Percentiles rank a stretch among this genome's conserved stretches.
Conservation (phyloP, 2,888 invertebrate genomes). For the Xanthia icteritia region DNA sequence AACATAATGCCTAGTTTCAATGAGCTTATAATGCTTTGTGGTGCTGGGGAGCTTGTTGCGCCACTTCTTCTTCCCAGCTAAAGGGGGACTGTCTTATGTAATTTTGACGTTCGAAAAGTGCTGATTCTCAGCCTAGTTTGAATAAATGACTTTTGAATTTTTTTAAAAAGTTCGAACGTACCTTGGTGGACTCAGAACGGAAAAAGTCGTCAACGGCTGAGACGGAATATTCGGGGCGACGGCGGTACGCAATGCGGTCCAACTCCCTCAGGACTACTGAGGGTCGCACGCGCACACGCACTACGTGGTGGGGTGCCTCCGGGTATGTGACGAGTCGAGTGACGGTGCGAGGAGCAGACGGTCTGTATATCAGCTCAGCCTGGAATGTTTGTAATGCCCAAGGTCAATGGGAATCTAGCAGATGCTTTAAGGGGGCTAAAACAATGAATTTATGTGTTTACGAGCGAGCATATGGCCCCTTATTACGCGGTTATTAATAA, state of each 20-base stretch:
- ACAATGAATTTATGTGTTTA: conserved; percentile 34
- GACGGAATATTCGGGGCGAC: conserved; percentile 91
- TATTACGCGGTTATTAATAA: conserved; percentile 25
- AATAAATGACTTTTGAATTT: no score
- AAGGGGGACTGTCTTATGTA: no score
- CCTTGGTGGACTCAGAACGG: conserved; percentile 94
- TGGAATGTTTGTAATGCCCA: conserved; percentile 70
- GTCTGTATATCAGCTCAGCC: conserved; percentile 88
- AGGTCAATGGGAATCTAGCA: conserved; percentile 32
- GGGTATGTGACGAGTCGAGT: conserved; percentile 92
- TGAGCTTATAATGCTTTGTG: neutral
- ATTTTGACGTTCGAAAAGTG: no score
- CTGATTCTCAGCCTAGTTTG: no score
- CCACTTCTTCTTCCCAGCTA: no score
- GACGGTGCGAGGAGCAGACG: conserved; percentile 85
- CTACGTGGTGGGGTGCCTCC: conserved; percentile 89
- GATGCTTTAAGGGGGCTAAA: conserved; percentile 38
- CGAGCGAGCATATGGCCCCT: conserved; percentile 46
- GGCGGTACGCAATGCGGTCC: conserved; percentile 92
- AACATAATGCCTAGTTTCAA: neutral
- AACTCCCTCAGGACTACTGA: conserved; percentile 92
- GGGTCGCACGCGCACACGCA: conserved; percentile 91
- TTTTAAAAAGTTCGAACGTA: conserved; percentile 81
- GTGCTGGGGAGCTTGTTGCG: no score
- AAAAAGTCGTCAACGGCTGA: conserved; percentile 94